Base-by-base conservation (phyloP, 2,113 vertebrate species). In the Micronycteris hirsuta region DNA sequence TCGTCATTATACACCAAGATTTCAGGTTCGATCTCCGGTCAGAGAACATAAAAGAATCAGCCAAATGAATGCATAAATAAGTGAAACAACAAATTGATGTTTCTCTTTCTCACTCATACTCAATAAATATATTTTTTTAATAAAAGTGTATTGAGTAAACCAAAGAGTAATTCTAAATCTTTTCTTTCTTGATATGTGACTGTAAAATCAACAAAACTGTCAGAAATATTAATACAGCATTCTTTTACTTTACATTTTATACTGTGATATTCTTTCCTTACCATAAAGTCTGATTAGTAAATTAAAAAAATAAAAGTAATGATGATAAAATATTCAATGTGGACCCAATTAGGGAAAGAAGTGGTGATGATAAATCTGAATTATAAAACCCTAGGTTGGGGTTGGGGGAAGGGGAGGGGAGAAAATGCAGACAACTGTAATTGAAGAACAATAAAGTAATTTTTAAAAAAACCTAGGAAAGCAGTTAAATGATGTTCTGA, bases 171-270 rank as follows among this genome's bases (percentile, higher is more conserved):
- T 89, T 94, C 41, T 52, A 8, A 65, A 20, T 38, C 28, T 77
- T 80, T 76, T 92, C 85, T 91, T 41, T 54, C 41, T 92, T 91
- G 13, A 9, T 56, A 41, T 73, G 6, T 74, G 56, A 95, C 86
- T 92, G 76, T 33, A 49, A 78, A 88, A 73, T 70, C 6, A 84
- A 19, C 58, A 96, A 73, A 82, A 47, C 22, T 89, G 47, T 56
- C 56, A 20, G 71, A 74, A 92, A 36, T 54, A 73, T 58, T 22
- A 89, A 86, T 43, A 68, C 36, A 87, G 10, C 36, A 49, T 47
- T 81, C 8, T 89, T 96, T 93, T 86, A 84, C 28, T 94, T 95
- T 91, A 11, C 10, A 41, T 92, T 95, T 78, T 92, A 43, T 76
- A 70, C 86, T 95, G 19, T 70, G 16, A 65, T 90, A 63, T 20